phyloP scores from a whole-genome alignment of 2,113 vertebrate genomes.

The Balaenoptera acutorostrata region DNA sequence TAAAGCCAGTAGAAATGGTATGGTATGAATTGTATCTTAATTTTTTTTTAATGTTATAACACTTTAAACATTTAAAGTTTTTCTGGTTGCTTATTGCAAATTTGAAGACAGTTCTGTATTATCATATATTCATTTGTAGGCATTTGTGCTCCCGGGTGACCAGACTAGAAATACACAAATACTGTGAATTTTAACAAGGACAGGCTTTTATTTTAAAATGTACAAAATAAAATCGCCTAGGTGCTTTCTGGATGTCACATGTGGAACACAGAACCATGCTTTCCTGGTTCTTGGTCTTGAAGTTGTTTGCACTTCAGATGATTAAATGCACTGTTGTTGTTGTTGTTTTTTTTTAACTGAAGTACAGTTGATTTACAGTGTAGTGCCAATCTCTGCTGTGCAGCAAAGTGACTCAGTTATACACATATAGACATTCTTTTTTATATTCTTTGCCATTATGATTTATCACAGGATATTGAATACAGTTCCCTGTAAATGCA shows the following conservation, averaged over 20 bases:
- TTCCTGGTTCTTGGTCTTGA: slow-evolving; percentile 9
- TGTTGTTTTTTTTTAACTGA: too few relatives aligned
- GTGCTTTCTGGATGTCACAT: not conserved
- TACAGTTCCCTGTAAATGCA: too few relatives aligned
- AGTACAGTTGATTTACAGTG: too few relatives aligned
- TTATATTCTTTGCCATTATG: too few relatives aligned
- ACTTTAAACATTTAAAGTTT: not conserved
- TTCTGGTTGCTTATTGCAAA: not conserved
- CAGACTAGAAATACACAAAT: not conserved
- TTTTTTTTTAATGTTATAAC: not conserved
- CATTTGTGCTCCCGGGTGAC: not conserved
- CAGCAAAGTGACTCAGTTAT: too few relatives aligned
- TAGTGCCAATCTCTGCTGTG: too few relatives aligned
- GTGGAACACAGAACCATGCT: not conserved
- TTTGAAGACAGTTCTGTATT: not conserved
- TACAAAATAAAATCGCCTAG: not conserved
- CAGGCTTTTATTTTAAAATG: not conserved
- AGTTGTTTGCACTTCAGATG: slow-evolving; percentile 6
- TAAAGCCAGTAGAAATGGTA: not conserved
- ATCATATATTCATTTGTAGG: not conserved
- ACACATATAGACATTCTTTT: too few relatives aligned
- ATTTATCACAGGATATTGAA: too few relatives aligned
- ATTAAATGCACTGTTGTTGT: not conserved
- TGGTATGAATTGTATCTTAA: not conserved
- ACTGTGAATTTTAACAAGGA: not conserved